Evolutionary conservation across 2,113 vertebrate genomes (phyloP).

Genomic region (Peromyscus californicus): DNA sequence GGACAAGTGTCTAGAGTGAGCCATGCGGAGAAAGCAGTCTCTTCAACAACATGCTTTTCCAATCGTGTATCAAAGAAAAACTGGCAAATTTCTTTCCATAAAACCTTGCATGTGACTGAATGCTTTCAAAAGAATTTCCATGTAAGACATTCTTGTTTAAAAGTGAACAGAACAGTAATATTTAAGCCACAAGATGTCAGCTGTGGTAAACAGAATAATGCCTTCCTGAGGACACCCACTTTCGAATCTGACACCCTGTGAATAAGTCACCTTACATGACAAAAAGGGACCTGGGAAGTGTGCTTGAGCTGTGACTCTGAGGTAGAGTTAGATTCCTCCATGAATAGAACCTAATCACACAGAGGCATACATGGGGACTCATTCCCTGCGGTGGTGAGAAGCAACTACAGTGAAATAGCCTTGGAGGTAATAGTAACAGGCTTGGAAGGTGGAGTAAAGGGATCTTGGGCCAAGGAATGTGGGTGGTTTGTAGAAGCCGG

Average conservation of each 20-base stretch:
- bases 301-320: background rate
- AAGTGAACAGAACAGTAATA: background rate
- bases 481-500: background rate
- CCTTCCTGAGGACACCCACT: background rate
- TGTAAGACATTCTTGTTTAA: background rate
- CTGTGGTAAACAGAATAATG: background rate
- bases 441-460: background rate
- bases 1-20: background rate
- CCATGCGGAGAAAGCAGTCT: background rate
- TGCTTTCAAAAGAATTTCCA: conserved; percentile 38
- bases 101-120: conserved; percentile 13
- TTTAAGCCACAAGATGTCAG: background rate
- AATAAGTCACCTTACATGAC: background rate
- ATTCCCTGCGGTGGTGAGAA: background rate
- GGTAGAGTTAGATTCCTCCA: background rate
- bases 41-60: background rate
- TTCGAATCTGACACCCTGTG: background rate
- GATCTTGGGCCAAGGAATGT: background rate
- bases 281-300: background rate
- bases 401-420: background rate
- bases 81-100: conserved; percentile 16
- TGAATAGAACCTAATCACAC: background rate
- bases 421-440: background rate
- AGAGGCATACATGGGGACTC: background rate
- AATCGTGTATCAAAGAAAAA: background rate